These are phyloP conservation scores for Oncorhynchus gorbuscha DNA, from an alignment of 2,113 vertebrate genomes.

Conservation along the genomic window DNA sequence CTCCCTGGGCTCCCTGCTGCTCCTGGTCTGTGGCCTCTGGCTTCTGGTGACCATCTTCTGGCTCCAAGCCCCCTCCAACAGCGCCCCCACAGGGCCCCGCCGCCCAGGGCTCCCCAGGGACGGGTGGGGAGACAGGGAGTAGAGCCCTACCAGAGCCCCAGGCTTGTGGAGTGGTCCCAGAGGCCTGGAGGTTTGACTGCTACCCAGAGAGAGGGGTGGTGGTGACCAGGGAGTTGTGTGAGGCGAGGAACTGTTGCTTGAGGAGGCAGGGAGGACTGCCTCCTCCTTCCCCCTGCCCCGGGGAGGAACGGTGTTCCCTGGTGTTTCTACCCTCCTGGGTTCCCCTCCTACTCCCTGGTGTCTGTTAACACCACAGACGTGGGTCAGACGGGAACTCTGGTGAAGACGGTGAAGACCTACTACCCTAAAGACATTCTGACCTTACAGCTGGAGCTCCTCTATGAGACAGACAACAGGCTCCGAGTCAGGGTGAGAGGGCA, in stretches of 20 bases:
- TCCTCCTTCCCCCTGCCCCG: rapidly evolving
- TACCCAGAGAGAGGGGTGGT: conserved; percentile 77
- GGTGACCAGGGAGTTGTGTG: conserved; percentile 81
- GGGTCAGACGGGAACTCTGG: conserved; percentile 74
- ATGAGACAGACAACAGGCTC: conserved; percentile 55
- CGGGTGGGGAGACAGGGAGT: background rate
- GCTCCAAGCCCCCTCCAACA: conserved; percentile 55
- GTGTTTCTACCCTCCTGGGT: conserved; percentile 84
- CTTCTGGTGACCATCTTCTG: conserved; percentile 72
- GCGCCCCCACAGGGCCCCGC: conserved; percentile 38
- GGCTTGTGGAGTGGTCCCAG: conserved; percentile 64
- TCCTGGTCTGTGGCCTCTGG: conserved; percentile 69
- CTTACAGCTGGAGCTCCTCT: conserved; percentile 74
- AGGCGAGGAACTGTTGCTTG: conserved; percentile 85
- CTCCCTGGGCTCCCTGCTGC: conserved; percentile 62
- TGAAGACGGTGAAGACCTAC: conserved; percentile 74
- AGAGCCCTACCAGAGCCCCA: background rate
- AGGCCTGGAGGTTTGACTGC: conserved; percentile 82
- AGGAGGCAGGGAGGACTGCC: no score
- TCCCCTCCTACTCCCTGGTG: conserved; percentile 79
- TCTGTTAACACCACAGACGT: conserved; percentile 65
- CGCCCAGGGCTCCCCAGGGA: conserved; percentile 43
- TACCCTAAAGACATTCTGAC: conserved; percentile 80
- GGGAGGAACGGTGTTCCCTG: conserved; percentile 75
- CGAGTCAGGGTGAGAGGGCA: no score